A percentile compares a stretch with the other conserved stretches of the same genome.
These are phyloP conservation scores for Pentalonia nigronervosa DNA, from an alignment of 1,140 invertebrate genomes.

Conservation along the genomic window DNA sequence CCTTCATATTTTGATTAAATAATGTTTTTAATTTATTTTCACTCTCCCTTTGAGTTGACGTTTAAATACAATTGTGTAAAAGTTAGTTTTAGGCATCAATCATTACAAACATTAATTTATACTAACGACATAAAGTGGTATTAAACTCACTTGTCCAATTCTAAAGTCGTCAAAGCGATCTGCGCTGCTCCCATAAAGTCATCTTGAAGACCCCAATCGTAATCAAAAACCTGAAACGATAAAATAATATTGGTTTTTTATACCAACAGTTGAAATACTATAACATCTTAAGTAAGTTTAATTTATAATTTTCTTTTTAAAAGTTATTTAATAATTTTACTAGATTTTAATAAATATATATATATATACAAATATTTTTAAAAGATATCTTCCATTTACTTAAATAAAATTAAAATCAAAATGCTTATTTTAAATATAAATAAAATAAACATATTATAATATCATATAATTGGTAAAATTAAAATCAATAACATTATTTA, in stretches of 20 bases:
- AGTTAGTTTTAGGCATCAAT: background rate
- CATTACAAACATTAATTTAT: background rate
- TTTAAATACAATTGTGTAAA: background rate
- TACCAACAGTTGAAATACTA: background rate
- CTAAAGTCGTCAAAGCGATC: constrained; percentile 84
- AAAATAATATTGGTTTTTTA: background rate
- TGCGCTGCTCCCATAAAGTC: constrained; percentile 95
- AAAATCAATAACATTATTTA: background rate
- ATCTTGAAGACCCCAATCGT: constrained; percentile 95
- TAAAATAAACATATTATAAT: background rate
- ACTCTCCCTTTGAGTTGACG: background rate
- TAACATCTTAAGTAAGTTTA: background rate
- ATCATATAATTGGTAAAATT: background rate
- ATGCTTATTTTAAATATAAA: background rate
- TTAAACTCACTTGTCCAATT: constrained; percentile 74
- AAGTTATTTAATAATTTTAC: no score
- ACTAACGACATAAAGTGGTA: background rate
- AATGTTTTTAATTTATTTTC: background rate
- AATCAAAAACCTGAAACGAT: constrained; percentile 85
- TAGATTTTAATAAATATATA: no score
- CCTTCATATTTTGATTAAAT: background rate
- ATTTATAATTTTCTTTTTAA: no score
- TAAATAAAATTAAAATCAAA: no score
- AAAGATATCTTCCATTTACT: no score
- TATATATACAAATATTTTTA: no score